Evolutionary conservation across 1,140 invertebrate species (phyloP), one percentile per base, ranked within the genome.

Genomic region (Homalodisca vitripennis): DNA sequence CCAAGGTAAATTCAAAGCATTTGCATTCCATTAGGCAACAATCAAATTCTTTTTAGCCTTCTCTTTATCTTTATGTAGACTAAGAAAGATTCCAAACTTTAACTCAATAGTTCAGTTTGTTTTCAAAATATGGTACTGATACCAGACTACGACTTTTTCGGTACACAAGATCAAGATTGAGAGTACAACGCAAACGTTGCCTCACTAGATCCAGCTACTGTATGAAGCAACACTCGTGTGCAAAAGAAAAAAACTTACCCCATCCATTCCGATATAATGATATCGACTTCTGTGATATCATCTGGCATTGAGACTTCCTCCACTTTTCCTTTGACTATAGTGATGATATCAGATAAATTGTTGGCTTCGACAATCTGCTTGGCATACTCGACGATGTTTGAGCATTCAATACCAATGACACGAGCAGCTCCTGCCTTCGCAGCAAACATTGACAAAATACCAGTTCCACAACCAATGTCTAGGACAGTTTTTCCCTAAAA

Each of bases 241-340:
- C n/a, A n/a, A n/a, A n/a, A n/a, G n/a, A n/a, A 41, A 41, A 41
- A 41, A 20, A 66, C 71, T 70, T 26, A 72, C 55, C 98, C 98
- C 98, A 99, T 99, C 98, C 98, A 99, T 82, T 99, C 98, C 0
- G 95, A 98, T 75, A 99, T 99, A 71, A 99, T 99, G 30, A 99
- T 99, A 78, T 99, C 98, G 24, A 99, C 97, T 75, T 92, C 87
- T 22, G 93, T 88, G 69, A 93, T 87, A 13, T 86, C 87, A 74
- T 87, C 82, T 0, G 91, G 91, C 46, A 93, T 76, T 57, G 84
- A 84, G 30, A 94, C 87, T 79, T 93, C 91, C 77, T 94, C 92
- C 0, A 93, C 91, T 73, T 78, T 78, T 65, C 96, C 96, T 79
- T 98, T 97, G 32, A 99, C 86, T 74, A 99, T 92, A 55, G 92